Base-by-base conservation (phyloP, 1,140 invertebrate species). In the Pissodes strobi region DNA sequence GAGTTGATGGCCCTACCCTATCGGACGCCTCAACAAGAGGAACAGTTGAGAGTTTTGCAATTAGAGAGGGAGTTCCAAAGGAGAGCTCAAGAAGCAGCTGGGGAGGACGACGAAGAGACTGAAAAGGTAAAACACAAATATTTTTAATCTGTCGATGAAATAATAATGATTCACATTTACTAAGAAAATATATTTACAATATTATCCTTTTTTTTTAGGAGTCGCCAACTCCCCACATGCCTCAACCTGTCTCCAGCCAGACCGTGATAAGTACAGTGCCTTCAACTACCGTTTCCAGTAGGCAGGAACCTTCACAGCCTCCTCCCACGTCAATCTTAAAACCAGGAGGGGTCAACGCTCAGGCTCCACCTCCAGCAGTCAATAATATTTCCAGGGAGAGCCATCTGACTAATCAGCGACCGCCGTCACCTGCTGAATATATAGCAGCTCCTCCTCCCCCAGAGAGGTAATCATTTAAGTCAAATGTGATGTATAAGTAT, bases 61-160 rank as follows among this genome's bases (percentile, higher is more conserved):
- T 79, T 95, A 3, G 93, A 96, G 76, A 83, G 90, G 63, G 93
- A 95, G 75, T 95, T 96, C 76, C 91, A 95, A 69, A 85, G 91
- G 34, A 81, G 93, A 41, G 93, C 92, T 2, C 89, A 90, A 73
- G 90, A 93, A 76, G 82, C 84, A 30, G 84, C 87, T 15, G 86
- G 88, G 34, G 88, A 93, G 69, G 91, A 95, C 43, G 90, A 93
- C 17, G 90, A 91, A 61, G 89, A 78, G 66, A 77, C 76, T 8
- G 77, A 77, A 69, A 78, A 78, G 66, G 75, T 76, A 69, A 25
- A 37, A 19, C 38, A 25, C 10, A 17, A 27, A 17, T 46, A 37
- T 64, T 37, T 8, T 64, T 13, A n/a, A 9, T 27, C 4, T 27
- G 9, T 27, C 25, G 25, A n/a, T n/a, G n/a, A n/a, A n/a, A n/a